Percentiles rank a stretch among this genome's conserved stretches.
phyloP scores from a whole-genome alignment of 1,140 invertebrate species.

The Tetraneura akinire region DNA sequence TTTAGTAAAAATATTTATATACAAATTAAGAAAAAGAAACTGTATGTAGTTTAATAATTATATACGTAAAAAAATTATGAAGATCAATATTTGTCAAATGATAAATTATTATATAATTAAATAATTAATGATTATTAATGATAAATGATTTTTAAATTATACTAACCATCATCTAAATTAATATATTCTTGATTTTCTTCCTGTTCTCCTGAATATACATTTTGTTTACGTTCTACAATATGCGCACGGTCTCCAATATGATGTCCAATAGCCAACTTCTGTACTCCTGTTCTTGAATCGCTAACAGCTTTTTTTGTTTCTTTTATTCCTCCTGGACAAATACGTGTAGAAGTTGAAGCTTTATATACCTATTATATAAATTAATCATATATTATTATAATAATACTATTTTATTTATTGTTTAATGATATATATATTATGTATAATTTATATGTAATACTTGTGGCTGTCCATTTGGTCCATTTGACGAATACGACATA shows the following conservation, averaged over 20 bases:
- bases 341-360: conserved; percentile 77
- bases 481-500: conserved; percentile 79
- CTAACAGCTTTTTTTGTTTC: conserved; percentile 84
- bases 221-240: conserved; percentile 83
- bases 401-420: neutral
- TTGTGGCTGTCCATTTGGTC: conserved; percentile 77
- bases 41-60: no score
- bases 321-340: conserved; percentile 83
- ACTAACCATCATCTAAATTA: conserved; percentile 82
- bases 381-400: conserved; percentile 30
- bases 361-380: conserved; percentile 67
- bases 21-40: no score
- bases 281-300: conserved; percentile 80
- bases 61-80: no score
- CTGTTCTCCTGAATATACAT: conserved; percentile 77
- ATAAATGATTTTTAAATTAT: neutral
- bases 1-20: no score
- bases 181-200: conserved; percentile 89
- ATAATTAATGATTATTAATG: no score
- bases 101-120: no score
- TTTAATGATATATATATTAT: conserved; percentile 6
- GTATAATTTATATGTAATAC: conserved; percentile 56
- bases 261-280: conserved; percentile 89
- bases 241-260: conserved; percentile 89
- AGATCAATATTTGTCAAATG: no score